These are phyloP conservation scores for Xestia rhomboidea DNA, from an alignment of 2,888 invertebrate genomes.

Conservation along the genomic window DNA sequence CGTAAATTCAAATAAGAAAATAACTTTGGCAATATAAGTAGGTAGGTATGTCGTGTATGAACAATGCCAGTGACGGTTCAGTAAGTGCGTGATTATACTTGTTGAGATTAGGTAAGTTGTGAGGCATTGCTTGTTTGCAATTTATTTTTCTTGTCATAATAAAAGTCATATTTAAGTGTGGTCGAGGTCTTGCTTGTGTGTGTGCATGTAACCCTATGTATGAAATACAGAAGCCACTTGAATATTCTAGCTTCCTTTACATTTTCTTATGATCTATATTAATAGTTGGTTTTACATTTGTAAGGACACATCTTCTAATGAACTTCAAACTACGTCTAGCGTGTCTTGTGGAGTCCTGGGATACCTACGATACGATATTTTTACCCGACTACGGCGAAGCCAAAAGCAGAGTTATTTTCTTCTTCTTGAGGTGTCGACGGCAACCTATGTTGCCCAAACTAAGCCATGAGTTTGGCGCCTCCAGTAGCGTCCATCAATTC, in stretches of 20 bases:
- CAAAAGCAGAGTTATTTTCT: background rate
- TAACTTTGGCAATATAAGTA: constrained; percentile 62
- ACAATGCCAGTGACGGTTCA: constrained; percentile 43
- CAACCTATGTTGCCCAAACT: background rate
- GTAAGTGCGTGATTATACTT: constrained; percentile 46
- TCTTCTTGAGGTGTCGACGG: background rate
- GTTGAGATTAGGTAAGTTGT: constrained; percentile 23
- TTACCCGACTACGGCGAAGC: background rate
- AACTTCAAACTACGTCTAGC: background rate
- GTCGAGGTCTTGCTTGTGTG: too few relatives aligned
- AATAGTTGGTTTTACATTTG: background rate
- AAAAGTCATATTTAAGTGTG: background rate
- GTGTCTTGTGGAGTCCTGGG: background rate
- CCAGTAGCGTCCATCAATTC: background rate
- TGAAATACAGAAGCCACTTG: background rate
- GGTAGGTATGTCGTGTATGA: constrained; percentile 53
- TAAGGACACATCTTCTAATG: background rate
- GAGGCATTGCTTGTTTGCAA: constrained; percentile 4
- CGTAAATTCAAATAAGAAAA: constrained; percentile 62
- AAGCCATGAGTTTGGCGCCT: background rate
- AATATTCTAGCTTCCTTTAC: background rate
- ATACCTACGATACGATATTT: too few relatives aligned
- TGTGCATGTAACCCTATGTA: too few relatives aligned
- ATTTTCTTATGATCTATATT: background rate
- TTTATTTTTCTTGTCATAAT: background rate